Base-by-base conservation (phyloP, 2,113 vertebrate species). In the Dipodomys spectabilis region DNA sequence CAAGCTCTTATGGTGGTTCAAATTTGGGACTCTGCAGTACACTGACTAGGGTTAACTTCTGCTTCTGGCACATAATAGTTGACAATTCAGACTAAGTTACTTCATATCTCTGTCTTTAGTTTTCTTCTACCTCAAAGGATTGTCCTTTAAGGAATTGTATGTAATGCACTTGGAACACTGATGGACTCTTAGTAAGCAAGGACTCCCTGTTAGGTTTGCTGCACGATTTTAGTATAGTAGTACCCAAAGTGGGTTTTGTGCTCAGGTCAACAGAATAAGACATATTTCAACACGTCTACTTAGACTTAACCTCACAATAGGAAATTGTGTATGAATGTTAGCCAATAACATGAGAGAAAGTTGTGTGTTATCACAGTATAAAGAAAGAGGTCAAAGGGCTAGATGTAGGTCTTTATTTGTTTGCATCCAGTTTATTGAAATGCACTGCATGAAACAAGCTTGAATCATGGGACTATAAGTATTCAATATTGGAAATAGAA, bases 241-340 rank as follows among this genome's bases (percentile, higher is more conserved):
- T 67, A 6, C 39, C 18, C 16, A 57, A 74, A 27, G 30, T 95
- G 4, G 45, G 22, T 83, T 94, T 94, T 91, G 13, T 35, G 64
- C 11, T 92, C 45, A 86, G 9, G 71, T 67, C n/a, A 57, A 23
- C n/a, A 77, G 81, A 82, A 30, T 16, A 71, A 67, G n/a, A 67
- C 80, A 84, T 13, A 62, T 12, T 20, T 11, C 5, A 74, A 73
- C 25, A 57, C 0, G 57, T 92, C 22, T 39, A 10, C 39, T 89
- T 86, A 65, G 13, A 53, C 74, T 91, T 75, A 60, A 89, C 28
- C 15, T 75, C 27, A 89, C n/a, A 82, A 74, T 74, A n/a, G 44
- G 44, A 86, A 88, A 69, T 64, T 10, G 44, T 85, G n/a, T 53
- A 71, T 39, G 28, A 44, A 18, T 72, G 4, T 62, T 44, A 79